phyloP scores from a whole-genome alignment of 92 coral and sea anemone species.

The Actinernus sp. region DNA sequence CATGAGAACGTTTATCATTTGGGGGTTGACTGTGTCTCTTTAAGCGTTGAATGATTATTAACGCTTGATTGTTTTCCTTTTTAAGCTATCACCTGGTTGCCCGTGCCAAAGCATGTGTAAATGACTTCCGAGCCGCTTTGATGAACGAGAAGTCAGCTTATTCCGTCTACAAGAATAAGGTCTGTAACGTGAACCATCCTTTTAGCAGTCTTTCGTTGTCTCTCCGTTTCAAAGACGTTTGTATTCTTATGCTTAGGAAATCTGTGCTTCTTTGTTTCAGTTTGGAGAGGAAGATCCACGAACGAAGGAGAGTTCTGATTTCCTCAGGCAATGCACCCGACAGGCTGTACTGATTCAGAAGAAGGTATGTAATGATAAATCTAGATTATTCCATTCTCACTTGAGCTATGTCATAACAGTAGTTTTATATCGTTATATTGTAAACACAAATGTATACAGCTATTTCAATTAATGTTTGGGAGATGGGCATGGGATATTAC shows the following conservation, averaged over 20 bases:
- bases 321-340: conserved; percentile 93
- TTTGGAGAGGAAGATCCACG: conserved; percentile 94
- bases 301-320: conserved; percentile 94
- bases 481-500: too few relatives aligned
- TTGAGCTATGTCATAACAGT: too few relatives aligned
- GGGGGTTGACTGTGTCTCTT: too few relatives aligned
- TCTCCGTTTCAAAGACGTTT: too few relatives aligned
- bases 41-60: too few relatives aligned
- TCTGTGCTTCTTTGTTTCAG: conserved; percentile 12
- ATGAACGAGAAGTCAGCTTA: conserved; percentile 92
- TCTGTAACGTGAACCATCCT: background rate
- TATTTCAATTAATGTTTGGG: too few relatives aligned
- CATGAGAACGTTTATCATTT: too few relatives aligned
- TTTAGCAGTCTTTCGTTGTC: too few relatives aligned
- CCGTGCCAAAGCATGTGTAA: conserved; percentile 95
- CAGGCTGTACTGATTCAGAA: conserved; percentile 98
- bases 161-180: conserved; percentile 91
- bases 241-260: background rate
- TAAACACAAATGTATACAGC: too few relatives aligned
- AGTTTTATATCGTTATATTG: too few relatives aligned
- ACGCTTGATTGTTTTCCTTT: background rate
- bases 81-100: conserved; percentile 90
- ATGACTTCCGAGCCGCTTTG: conserved; percentile 94
- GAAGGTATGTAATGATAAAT: conserved; percentile 62
- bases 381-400: too few relatives aligned